Conservation (phyloP, 1,140 invertebrate species). For the Drosophila ogumai region DNA sequence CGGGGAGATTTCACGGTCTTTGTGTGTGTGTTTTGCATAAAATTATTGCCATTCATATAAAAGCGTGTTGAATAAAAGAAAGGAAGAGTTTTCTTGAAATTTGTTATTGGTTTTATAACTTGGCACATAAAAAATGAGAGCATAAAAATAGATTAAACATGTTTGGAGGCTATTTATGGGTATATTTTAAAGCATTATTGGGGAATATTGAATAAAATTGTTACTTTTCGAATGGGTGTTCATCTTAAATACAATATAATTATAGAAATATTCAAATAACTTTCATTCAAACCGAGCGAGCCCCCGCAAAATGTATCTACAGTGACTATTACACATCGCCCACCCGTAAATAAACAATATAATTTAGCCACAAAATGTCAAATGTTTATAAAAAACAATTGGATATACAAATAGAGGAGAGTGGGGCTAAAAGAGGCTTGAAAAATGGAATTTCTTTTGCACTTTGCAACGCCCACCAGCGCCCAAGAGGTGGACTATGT, state of each 20-base stretch:
- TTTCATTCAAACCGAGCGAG: conserved; percentile 12
- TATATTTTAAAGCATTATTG: background rate
- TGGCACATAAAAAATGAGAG: background rate
- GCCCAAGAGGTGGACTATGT: conserved; percentile 29
- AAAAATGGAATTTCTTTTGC: conserved; percentile 54
- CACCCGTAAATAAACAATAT: conserved; percentile 27
- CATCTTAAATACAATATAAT: conserved; percentile 7
- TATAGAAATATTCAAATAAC: conserved; percentile 22
- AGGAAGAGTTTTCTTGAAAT: conserved; percentile 32
- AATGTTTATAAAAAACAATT: conserved; percentile 72
- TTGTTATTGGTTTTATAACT: conserved; percentile 10
- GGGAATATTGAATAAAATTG: no score
- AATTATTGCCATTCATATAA: conserved; percentile 75
- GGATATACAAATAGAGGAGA: conserved; percentile 42
- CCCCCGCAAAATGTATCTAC: conserved; percentile 21
- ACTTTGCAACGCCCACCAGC: conserved; percentile 57
- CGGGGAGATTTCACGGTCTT: conserved; percentile 13
- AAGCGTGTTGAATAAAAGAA: conserved; percentile 21
- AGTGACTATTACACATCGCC: conserved; percentile 34
- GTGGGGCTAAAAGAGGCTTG: conserved; percentile 31
- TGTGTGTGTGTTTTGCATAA: conserved; percentile 64
- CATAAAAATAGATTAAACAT: background rate
- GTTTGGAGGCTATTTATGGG: background rate
- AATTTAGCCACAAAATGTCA: conserved; percentile 66
- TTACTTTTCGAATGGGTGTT: background rate